Evolutionary conservation across 2,888 invertebrate species (phyloP).

Genomic region (Cylindroiulus punctatus): DNA sequence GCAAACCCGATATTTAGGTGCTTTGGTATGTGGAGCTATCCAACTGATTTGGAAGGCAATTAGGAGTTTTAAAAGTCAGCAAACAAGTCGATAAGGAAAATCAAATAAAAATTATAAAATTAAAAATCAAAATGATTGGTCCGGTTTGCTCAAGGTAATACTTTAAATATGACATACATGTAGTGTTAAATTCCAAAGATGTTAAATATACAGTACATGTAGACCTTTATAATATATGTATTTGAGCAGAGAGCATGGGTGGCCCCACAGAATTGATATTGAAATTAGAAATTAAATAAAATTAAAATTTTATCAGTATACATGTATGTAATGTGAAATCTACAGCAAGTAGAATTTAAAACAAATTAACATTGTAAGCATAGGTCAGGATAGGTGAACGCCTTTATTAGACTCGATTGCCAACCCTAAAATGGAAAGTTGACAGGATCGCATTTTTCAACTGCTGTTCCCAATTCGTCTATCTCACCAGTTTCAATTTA

Average conservation of each 20-base stretch:
- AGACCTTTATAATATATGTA: no score
- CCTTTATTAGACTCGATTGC: not conserved
- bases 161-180: not conserved
- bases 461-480: not conserved
- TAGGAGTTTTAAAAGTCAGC: not conserved
- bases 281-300: not conserved
- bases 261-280: not conserved
- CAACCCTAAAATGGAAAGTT: conserved; percentile 19
- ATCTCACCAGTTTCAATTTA: conserved; percentile 15
- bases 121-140: not conserved
- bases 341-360: no score
- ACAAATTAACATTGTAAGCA: not conserved
- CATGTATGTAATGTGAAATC: not conserved
- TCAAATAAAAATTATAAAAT: not conserved
- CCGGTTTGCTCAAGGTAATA: not conserved
- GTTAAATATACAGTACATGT: no score
- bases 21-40: not conserved
- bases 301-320: not conserved
- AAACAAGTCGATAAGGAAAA: not conserved
- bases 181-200: no score
- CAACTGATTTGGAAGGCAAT: not conserved
- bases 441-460: not conserved
- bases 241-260: not conserved
- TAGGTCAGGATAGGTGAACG: no score
- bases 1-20: not conserved